Percentiles rank a stretch among this genome's conserved stretches.
Evolutionary conservation across 92 coral and sea anemone species (phyloP).

Genomic region (Anthopleura xanthogrammica): DNA sequence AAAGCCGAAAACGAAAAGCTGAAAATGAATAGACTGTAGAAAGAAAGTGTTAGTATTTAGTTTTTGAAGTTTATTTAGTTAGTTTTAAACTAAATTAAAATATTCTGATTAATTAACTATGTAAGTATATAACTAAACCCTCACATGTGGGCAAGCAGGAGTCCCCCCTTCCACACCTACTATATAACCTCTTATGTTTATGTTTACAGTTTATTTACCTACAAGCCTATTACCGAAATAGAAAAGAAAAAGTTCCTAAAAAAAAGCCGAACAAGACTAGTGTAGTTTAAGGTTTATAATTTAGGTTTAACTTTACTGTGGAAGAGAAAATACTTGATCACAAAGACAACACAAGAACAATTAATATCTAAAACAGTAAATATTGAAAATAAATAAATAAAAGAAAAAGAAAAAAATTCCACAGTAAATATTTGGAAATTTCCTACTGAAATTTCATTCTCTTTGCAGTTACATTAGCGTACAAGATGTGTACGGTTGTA

Average conservation of each 20-base stretch:
- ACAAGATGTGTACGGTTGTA: background rate
- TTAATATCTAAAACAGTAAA: background rate
- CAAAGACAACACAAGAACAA: background rate
- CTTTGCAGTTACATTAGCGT: conserved; percentile 1
- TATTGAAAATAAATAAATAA: no score
- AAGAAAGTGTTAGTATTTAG: background rate
- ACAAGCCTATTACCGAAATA: background rate
- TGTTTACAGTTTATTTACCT: background rate
- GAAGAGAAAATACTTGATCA: background rate
- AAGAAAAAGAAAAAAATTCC: background rate
- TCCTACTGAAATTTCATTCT: background rate
- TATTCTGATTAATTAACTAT: no score
- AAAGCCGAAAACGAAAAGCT: background rate
- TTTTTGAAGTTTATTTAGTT: background rate
- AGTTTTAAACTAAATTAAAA: no score
- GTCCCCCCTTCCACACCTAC: background rate
- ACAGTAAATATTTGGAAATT: conserved; percentile 3
- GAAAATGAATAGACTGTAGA: background rate
- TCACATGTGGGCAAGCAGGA: background rate
- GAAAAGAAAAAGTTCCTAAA: background rate
- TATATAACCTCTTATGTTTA: background rate
- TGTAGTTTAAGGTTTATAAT: background rate
- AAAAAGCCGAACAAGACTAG: background rate
- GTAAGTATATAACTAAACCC: background rate
- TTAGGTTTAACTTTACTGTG: background rate